These are phyloP conservation scores for Malurus leucopterus DNA, from an alignment of 2,797 vertebrate species.

Conservation along the genomic window DNA sequence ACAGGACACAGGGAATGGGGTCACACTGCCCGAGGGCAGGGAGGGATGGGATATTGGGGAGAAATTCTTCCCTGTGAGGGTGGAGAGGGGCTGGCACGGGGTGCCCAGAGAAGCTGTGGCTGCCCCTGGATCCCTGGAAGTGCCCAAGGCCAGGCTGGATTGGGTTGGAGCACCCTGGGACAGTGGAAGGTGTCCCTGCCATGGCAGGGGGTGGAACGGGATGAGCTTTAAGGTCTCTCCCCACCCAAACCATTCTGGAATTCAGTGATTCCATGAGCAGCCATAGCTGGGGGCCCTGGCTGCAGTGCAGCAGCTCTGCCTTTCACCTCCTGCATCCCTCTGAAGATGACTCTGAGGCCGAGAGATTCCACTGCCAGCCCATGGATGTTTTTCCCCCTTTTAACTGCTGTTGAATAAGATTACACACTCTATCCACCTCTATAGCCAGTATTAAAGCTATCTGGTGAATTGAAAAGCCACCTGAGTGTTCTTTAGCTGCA, in stretches of 20 bases:
- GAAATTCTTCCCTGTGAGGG: neutral
- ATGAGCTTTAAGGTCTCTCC: neutral
- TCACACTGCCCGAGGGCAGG: neutral
- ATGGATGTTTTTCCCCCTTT: neutral
- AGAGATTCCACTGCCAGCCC: neutral
- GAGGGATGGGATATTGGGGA: rapidly evolving
- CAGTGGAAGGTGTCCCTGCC: rapidly evolving
- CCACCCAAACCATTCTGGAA: neutral
- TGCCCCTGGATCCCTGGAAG: neutral
- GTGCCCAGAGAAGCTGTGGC: neutral
- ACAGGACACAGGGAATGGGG: neutral
- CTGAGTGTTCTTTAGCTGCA: constrained; percentile 45
- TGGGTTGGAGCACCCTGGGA: rapidly evolving
- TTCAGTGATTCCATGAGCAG: neutral
- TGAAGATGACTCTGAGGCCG: constrained; percentile 4
- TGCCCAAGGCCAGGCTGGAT: rapidly evolving
- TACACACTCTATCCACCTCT: constrained; percentile 1
- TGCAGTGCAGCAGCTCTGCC: neutral
- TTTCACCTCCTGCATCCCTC: neutral
- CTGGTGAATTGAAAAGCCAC: constrained; percentile 38
- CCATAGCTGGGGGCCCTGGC: neutral
- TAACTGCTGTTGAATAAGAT: constrained; percentile 45
- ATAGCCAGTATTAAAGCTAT: constrained; percentile 43
- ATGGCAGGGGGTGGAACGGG: rapidly evolving
- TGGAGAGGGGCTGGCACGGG: rapidly evolving